phyloP scores from a whole-genome alignment of 2,888 invertebrate species.

The Drosophila falleni region DNA sequence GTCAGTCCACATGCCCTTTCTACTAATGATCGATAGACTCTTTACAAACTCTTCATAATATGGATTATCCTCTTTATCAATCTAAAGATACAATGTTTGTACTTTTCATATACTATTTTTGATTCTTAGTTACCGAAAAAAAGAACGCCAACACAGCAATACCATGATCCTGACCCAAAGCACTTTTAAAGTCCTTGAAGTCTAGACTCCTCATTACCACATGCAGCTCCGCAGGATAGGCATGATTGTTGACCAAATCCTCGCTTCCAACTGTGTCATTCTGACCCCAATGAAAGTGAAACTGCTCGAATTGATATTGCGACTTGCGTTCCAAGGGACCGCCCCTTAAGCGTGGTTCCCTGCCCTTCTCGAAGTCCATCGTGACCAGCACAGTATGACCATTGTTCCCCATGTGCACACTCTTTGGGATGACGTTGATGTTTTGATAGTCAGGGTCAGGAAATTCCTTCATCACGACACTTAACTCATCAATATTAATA shows the following conservation, averaged over 20 bases:
- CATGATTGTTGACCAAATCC: slow-evolving; percentile 84
- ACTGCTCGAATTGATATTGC: slow-evolving; percentile 85
- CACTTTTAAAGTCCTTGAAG: slow-evolving; percentile 87
- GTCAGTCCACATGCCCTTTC: slow-evolving; percentile 85
- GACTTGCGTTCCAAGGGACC: slow-evolving; percentile 14
- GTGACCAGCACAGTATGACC: slow-evolving; percentile 29
- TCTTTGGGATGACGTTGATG: neutral
- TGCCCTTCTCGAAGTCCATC: slow-evolving; percentile 12
- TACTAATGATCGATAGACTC: slow-evolving; percentile 81
- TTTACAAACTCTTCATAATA: slow-evolving; percentile 53
- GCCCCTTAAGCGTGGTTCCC: neutral
- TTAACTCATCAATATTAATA: slow-evolving; percentile 15
- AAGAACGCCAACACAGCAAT: slow-evolving; percentile 41
- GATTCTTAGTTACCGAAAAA: neutral
- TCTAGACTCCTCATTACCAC: slow-evolving; percentile 90
- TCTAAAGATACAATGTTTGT: slow-evolving; percentile 90
- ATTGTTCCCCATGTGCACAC: slow-evolving; percentile 10
- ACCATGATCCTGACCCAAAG: slow-evolving; percentile 90
- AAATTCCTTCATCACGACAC: slow-evolving; percentile 1
- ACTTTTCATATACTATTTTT: neutral
- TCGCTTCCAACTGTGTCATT: slow-evolving; percentile 93
- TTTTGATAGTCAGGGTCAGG: neutral
- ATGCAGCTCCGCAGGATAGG: slow-evolving; percentile 92
- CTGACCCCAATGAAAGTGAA: slow-evolving; percentile 93
- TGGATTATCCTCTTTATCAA: slow-evolving; percentile 79